Evolutionary conservation across 2,113 vertebrate species (phyloP).

Genomic region (Pterophyllum scalare): DNA sequence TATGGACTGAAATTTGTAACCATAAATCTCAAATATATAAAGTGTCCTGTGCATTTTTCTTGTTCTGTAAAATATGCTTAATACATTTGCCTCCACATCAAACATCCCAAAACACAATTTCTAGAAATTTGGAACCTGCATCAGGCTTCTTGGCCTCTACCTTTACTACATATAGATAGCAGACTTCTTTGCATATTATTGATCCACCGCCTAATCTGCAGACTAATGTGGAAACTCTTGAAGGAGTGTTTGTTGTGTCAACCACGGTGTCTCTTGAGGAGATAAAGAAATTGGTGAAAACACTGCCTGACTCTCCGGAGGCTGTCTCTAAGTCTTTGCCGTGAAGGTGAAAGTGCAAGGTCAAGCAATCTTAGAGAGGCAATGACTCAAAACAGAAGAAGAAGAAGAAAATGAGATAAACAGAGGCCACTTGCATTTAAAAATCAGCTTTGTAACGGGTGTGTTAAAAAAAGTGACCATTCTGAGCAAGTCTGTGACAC

Average conservation of each 20-base stretch:
- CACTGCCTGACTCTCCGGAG: background rate
- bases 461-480: background rate
- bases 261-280: background rate
- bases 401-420: background rate
- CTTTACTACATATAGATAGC: no score
- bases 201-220: background rate
- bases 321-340: background rate
- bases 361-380: background rate
- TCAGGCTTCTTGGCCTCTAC: background rate
- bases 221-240: background rate
- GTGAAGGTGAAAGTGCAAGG: background rate
- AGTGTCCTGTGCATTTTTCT: background rate
- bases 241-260: background rate
- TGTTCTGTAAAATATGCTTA: background rate
- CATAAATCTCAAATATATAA: background rate
- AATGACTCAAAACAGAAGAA: background rate
- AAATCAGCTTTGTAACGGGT: background rate
- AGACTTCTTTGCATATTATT: no score
- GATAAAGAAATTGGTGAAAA: background rate
- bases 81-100: background rate
- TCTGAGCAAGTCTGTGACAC: conserved; percentile 25
- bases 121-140: background rate
- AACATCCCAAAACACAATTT: background rate
- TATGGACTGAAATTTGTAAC: background rate
- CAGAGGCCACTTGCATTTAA: background rate